Evolutionary conservation across 2,113 vertebrate genomes (phyloP).

Genomic region (Forbesichthys papilliferus): DNA sequence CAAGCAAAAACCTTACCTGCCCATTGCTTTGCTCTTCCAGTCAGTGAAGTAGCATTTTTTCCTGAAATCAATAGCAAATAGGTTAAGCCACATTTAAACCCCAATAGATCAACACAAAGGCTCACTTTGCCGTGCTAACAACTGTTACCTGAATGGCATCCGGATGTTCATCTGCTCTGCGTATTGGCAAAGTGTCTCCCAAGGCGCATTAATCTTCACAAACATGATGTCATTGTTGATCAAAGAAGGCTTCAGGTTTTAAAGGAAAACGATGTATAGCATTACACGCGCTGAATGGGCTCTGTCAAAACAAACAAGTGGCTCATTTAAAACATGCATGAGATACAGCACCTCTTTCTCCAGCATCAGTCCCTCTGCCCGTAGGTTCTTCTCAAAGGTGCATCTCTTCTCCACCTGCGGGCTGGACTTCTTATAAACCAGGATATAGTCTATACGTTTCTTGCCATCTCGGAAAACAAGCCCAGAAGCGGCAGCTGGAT

Average conservation of each 20-base stretch:
- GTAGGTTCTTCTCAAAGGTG: conserved; percentile 96
- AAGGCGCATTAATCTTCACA: conserved; percentile 94
- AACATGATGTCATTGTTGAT: conserved; percentile 97
- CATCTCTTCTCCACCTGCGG: conserved; percentile 94
- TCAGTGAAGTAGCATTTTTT: conserved; percentile 98
- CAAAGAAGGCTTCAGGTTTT: conserved; percentile 83
- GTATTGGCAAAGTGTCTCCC: conserved; percentile 96
- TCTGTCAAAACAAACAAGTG: background rate
- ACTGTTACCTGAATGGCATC: conserved; percentile 95
- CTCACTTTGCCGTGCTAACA: background rate
- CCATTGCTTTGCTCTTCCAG: conserved; percentile 90
- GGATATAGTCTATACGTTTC: conserved; percentile 95
- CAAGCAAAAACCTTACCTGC: conserved; percentile 82
- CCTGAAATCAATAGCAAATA: conserved; percentile 76
- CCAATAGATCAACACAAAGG: background rate
- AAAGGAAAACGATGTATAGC: conserved; percentile 19
- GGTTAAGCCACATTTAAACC: background rate
- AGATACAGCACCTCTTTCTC: conserved; percentile 88
- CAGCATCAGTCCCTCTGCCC: conserved; percentile 94
- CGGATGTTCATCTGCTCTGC: conserved; percentile 98
- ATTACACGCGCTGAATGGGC: background rate
- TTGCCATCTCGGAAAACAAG: conserved; percentile 95
- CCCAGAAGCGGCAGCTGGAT: conserved; percentile 77
- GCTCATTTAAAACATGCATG: background rate
- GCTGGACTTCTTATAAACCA: conserved; percentile 97